These are phyloP conservation scores for Manis pentadactyla DNA, from an alignment of 2,797 vertebrate genomes.

Conservation along the genomic window DNA sequence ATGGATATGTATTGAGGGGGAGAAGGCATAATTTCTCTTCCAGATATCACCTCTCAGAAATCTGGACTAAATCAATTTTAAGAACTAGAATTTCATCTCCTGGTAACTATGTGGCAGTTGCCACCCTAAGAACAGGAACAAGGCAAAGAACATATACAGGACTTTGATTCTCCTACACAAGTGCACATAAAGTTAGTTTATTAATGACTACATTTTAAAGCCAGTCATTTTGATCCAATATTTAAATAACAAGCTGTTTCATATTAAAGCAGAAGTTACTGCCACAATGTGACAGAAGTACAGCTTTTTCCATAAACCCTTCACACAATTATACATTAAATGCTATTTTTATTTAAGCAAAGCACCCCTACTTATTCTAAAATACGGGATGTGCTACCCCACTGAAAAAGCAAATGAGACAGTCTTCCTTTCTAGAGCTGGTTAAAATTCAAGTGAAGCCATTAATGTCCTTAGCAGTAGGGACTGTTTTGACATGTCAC, in stretches of 20 bases:
- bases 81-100: slow-evolving; percentile 53
- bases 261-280: slow-evolving; percentile 74
- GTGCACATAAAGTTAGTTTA: slow-evolving; percentile 73
- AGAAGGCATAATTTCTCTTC: slow-evolving; percentile 46
- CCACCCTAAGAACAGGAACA: slow-evolving; percentile 71
- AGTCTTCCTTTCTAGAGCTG: slow-evolving; percentile 61
- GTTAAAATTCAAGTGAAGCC: slow-evolving; percentile 76
- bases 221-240: slow-evolving; percentile 68
- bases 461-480: slow-evolving; percentile 36
- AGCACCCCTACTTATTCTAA: slow-evolving; percentile 76
- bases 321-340: slow-evolving; percentile 64
- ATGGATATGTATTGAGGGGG: not conserved
- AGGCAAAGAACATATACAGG: slow-evolving; percentile 69
- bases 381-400: slow-evolving; percentile 68
- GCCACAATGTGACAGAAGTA: slow-evolving; percentile 69
- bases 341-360: slow-evolving; percentile 74
- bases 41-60: slow-evolving; percentile 55
- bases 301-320: slow-evolving; percentile 62
- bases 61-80: slow-evolving; percentile 26
- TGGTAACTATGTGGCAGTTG: slow-evolving; percentile 48
- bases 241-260: slow-evolving; percentile 78
- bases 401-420: slow-evolving; percentile 73
- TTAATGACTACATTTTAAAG: slow-evolving; percentile 79
- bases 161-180: slow-evolving; percentile 73
- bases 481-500: slow-evolving; percentile 57